Base-by-base conservation (phyloP, 2,113 vertebrate genomes). In the Halcyon malimbica region DNA sequence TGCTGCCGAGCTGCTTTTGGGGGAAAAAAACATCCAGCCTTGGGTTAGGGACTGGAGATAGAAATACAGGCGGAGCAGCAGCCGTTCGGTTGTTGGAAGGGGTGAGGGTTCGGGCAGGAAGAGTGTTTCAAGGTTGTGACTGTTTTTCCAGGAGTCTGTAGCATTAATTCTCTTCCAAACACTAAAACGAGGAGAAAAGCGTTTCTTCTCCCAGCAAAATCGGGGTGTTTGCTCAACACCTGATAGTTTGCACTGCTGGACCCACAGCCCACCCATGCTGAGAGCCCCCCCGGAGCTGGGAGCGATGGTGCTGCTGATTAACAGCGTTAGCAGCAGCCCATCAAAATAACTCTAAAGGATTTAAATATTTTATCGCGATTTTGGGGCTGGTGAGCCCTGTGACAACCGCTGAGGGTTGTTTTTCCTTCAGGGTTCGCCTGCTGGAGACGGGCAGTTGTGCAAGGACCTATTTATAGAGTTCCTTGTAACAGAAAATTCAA, bases 61-160 rank as follows among this genome's bases (percentile, higher is more conserved):
- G 62, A 90, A 71, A 50, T 3, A 2, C 16, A 57, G 74, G 25
- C 8, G 1, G 25, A 37, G 37, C 1, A 3, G 56, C 62, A 42
- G 67, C 56, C 23, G 10, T 33, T 51, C 1, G 4, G 11, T 14
- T 29, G 26, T 10, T 39, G 16, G 5, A 39, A 67, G 28, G 46
- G 54, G 8, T 1, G 10, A 62, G 53, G 59, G 50, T 6, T 42
- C 29, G 29, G 29, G 73, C 39, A 25, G 68, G 62, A 12, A 31
- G 13, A 63, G 29, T 39, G 7, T 13, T 18, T 68, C 48, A 51
- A 35, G n/a, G 8, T 28, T 11, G 6, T 0, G 0, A 19, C 25
- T 35, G 35, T 1, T 28, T 44, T 51, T 29, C 28, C 48, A 31
- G 71, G 37, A 64, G 26, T 59, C 1, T 0, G 2, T 1, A 4